Conservation (phyloP, 2,888 invertebrate species). For the Teleogryllus oceanicus region DNA sequence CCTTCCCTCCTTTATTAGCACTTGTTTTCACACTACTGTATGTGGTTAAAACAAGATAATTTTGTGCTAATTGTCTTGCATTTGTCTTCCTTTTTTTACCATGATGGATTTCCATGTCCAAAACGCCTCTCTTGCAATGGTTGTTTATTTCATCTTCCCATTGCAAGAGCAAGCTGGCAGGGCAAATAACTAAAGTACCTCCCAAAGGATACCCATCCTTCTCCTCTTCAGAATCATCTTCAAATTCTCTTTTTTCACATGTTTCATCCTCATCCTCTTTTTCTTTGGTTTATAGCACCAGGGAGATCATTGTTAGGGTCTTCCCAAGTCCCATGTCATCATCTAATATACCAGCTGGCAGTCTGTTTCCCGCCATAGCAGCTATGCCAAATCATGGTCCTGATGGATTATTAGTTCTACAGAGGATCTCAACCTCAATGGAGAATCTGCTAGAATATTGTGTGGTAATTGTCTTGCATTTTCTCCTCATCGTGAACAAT, state of each 20-base stretch:
- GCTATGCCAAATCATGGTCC: conserved; percentile 80
- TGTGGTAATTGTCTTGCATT: conserved; percentile 44
- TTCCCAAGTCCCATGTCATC: conserved; percentile 83
- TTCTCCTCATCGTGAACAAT: too few species aligned
- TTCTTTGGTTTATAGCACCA: conserved; percentile 56
- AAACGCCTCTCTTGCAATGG: conserved; percentile 58
- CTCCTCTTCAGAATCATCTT: conserved; percentile 42
- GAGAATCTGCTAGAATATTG: conserved; percentile 56
- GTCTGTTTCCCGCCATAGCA: conserved; percentile 82
- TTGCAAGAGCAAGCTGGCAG: conserved; percentile 85
- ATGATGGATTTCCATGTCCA: conserved; percentile 73
- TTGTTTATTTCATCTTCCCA: conserved; percentile 78
- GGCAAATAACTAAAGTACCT: conserved; percentile 86
- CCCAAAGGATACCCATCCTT: conserved; percentile 47
- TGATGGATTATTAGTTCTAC: conserved; percentile 78
- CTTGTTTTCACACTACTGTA: conserved; percentile 69
- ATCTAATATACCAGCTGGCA: conserved; percentile 76
- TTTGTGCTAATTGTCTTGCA: conserved; percentile 59
- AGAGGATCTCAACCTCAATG: conserved; percentile 55
- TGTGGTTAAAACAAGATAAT: conserved; percentile 86
- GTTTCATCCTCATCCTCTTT: conserved; percentile 35
- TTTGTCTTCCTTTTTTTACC: conserved; percentile 70
- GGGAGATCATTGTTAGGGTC: conserved; percentile 76
- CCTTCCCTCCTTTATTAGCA: not conserved
- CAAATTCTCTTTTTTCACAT: conserved; percentile 42